Percentiles rank a stretch among this genome's conserved stretches.
Conservation (phyloP, 2,888 invertebrate species). For the Lumbricus terrestris region DNA sequence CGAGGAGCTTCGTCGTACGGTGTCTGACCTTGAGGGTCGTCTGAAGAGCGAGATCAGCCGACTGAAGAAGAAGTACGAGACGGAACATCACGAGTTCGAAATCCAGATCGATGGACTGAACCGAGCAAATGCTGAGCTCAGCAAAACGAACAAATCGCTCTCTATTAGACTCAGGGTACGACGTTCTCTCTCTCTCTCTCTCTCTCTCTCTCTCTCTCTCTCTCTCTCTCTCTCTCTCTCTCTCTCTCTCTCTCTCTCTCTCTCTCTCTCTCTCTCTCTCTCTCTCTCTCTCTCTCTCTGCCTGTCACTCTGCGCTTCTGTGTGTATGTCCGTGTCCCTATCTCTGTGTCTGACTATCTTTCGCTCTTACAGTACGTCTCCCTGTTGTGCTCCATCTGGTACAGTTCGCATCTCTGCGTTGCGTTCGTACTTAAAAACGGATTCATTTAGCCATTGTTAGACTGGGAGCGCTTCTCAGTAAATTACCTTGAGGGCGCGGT, state of each 20-base stretch:
- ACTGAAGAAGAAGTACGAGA: constrained; percentile 59
- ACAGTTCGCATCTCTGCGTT: too few species aligned
- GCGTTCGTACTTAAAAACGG: too few species aligned
- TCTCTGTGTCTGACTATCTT: not conserved
- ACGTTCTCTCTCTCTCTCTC: not conserved
- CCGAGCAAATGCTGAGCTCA: constrained; percentile 65
- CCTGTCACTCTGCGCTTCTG: not conserved
- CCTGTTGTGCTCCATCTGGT: not conserved
- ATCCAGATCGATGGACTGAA: constrained; percentile 41
- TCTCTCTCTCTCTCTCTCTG: not conserved
- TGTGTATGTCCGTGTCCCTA: not conserved
- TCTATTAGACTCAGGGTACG: constrained; percentile 78
- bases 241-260: not conserved
- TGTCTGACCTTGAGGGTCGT: constrained; percentile 58
- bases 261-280: not conserved
- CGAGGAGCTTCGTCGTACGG: constrained; percentile 58
- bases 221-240: not conserved
- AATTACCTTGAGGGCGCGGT: too few species aligned
- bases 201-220: not conserved
- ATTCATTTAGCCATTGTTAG: too few species aligned
- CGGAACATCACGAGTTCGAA: constrained; percentile 58
- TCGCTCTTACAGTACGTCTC: not conserved
- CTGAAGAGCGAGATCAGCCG: constrained; percentile 58
- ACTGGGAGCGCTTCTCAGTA: too few species aligned
- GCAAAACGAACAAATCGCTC: constrained; percentile 96